phyloP scores from a whole-genome alignment of 1,140 invertebrate genomes.

The Bombus superbus region DNA sequence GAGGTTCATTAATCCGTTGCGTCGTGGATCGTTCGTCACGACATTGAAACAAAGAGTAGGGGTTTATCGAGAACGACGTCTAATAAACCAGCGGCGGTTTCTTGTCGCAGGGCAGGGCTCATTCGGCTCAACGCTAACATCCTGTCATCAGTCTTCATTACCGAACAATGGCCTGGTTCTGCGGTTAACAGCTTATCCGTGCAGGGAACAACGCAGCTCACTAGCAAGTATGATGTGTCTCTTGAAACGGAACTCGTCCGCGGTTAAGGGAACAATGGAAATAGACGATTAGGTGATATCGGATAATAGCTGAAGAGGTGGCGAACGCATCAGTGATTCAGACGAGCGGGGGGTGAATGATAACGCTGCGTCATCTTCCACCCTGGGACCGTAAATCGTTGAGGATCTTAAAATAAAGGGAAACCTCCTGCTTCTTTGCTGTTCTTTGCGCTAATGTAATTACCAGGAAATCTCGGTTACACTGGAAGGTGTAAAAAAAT shows the following conservation, averaged over 20 bases:
- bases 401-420: neutral
- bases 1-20: conserved; percentile 76
- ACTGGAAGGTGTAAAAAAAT: neutral
- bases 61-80: conserved; percentile 74
- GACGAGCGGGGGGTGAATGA: conserved; percentile 31
- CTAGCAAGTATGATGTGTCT: conserved; percentile 65
- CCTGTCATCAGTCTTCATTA: conserved; percentile 77
- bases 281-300: conserved; percentile 69
- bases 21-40: conserved; percentile 67
- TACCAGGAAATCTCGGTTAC: neutral
- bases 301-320: conserved; percentile 58
- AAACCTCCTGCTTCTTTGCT: neutral
- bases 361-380: conserved; percentile 58
- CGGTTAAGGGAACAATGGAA: conserved; percentile 68
- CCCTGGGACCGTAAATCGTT: neutral
- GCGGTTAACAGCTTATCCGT: conserved; percentile 73
- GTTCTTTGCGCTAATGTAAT: neutral
- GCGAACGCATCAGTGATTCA: conserved; percentile 62
- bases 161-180: conserved; percentile 70
- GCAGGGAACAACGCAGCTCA: conserved; percentile 59
- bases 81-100: conserved; percentile 78
- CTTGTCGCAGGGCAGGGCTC: conserved; percentile 70
- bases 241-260: conserved; percentile 67
- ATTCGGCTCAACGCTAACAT: conserved; percentile 69
- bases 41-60: conserved; percentile 73